Base-by-base conservation (phyloP, 2,797 vertebrate genomes). In the Bufotes viridis region DNA sequence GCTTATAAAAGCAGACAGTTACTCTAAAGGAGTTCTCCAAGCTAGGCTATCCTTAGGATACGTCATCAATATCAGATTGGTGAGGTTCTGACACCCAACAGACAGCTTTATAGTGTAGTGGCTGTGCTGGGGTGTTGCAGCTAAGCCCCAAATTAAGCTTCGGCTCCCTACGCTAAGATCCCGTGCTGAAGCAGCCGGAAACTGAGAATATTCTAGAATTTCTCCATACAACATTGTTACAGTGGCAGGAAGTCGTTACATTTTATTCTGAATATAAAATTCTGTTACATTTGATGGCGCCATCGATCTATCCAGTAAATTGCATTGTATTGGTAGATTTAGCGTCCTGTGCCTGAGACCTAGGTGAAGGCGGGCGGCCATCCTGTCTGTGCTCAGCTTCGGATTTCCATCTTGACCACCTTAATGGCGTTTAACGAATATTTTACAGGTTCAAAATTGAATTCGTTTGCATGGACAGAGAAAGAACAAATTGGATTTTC, bases 401-500 rank as follows among this genome's bases (percentile, higher is more conserved):
- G 49, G 26, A 22, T 74, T 74, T 74, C 8, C 29, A 22, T 20
- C 34, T 20, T 74, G 7, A 20, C 61, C 49, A 18, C 5, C 70
- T 82, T 82, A 55, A 14, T 55, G 49, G 22, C 9, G 17, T 70
- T 24, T 70, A 82, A 18, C 49, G 57, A 82, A 70, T 82, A n/a
- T 69, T 67, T 67, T n/a, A 24, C 22, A 53, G 29, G 22, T 53
- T 67, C 24, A 3, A 22, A 82, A 67, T 82, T 7, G 1, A 65
- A 82, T 82, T 51, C 18, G 29, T 53, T 29, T 53, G 65, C 65
- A 57, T 26, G 3, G 60, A 24, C n/a, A 53, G 42, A 12, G 24
- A 7, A 29, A 82, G 65, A 70, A 82, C 61, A 69, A 53, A 67
- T 82, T 49, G 10, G 13, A 69, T 65, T 69, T 51, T 26, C 10